A percentile compares a stretch with the other conserved stretches of the same genome.
phyloP scores from a whole-genome alignment of 2,888 invertebrate genomes.

The Nemotelus nigrinus region DNA sequence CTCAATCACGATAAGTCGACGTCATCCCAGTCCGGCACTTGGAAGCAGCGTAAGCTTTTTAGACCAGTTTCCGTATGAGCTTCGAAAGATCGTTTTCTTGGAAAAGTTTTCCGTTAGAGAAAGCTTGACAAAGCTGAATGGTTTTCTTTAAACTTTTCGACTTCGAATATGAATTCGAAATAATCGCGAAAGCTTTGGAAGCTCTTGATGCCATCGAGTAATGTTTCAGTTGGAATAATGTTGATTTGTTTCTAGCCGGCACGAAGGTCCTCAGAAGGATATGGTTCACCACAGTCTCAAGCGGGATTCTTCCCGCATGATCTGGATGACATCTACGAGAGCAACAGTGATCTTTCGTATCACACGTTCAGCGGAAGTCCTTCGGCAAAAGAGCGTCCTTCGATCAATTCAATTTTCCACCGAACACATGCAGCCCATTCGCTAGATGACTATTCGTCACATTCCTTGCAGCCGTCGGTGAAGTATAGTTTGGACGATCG shows the following conservation, averaged over 20 bases:
- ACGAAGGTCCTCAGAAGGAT: conserved; percentile 59
- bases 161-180: too few species aligned
- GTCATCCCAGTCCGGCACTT: conserved; percentile 61
- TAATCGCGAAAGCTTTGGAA: too few species aligned
- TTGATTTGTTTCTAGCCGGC: conserved; percentile 56
- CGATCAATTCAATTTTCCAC: conserved; percentile 63
- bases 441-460: conserved; percentile 59
- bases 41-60: conserved; percentile 57
- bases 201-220: too few species aligned
- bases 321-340: conserved; percentile 64
- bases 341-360: conserved; percentile 64
- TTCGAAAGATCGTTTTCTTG: background rate
- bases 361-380: conserved; percentile 63
- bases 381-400: conserved; percentile 59
- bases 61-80: background rate
- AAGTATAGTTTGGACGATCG: conserved; percentile 48
- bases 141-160: too few species aligned
- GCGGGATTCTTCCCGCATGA: conserved; percentile 63
- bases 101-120: too few species aligned
- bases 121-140: too few species aligned
- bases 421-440: conserved; percentile 61
- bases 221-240: too few species aligned
- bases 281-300: conserved; percentile 57
- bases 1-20: conserved; percentile 57
- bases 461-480: conserved; percentile 40